Evolutionary conservation across 2,113 vertebrate species (phyloP), one percentile per base, ranked within the genome.

Genomic region (Catagonus wagneri): DNA sequence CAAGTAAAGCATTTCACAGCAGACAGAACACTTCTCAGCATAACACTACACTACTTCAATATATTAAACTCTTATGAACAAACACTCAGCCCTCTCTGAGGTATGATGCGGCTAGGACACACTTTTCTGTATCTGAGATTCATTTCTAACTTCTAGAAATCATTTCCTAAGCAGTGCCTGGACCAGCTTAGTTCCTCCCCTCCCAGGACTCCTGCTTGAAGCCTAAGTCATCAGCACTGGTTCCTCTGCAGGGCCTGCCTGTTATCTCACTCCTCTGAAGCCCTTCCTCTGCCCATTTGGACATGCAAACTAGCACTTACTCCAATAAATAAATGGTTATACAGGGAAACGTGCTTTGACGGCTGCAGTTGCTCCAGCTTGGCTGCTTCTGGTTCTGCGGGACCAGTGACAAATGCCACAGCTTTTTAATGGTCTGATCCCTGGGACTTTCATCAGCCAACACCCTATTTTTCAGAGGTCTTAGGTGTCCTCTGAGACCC

Each of bases 401-500:
- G 97, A 94, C 79, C 94, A 93, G 74, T 19, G 79, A 97, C 96
- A 96, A 96, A 97, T 85, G 96, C 96, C 91, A 96, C 96, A 97
- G 89, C 66, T 93, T 97, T 97, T 96, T 96, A 95, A 97, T 90
- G 83, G 92, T 89, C 69, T 91, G 89, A 94, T 91, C 52, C 80
- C 66, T 76, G 93, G 81, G 86, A 97, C 87, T 93, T 95, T 92
- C 88, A 92, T 96, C 92, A 93, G 87, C 91, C 94, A 97, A 94
- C 79, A 92, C 96, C 74, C 83, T 90, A 93, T 96, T 97, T 94
- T 97, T 97, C 71, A 91, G 96, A 96, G 83, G 92, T 92, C 94
- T 95, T 72, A 96, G 88, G 44, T 96, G 81, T 94, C 93, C 94
- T 95, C 86, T 72, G 94, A 97, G 97, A 96, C 83, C 22, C 69